phyloP scores from a whole-genome alignment of 2,797 vertebrate genomes.

The Telmatherina bonti region DNA sequence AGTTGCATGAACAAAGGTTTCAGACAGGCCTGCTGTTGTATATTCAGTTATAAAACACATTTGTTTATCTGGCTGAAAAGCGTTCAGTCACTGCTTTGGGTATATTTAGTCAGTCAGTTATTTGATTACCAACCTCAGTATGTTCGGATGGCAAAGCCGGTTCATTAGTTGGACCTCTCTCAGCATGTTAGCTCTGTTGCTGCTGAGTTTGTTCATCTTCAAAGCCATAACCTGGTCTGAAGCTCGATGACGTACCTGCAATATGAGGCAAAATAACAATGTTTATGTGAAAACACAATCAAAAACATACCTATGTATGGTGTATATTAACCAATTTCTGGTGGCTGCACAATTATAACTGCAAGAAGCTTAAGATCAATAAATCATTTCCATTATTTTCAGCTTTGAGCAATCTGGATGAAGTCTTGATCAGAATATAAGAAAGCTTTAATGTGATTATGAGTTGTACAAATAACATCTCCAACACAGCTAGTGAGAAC shows the following conservation, averaged over 20 bases:
- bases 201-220: constrained; percentile 98
- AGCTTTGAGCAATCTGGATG: not conserved
- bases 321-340: not conserved
- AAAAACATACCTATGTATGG: not conserved
- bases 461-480: constrained; percentile 1
- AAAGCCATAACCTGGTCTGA: constrained; percentile 97
- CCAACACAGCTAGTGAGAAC: constrained; percentile 1
- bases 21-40: too few relatives aligned
- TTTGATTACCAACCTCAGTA: constrained; percentile 68
- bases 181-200: constrained; percentile 97
- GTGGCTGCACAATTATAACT: too few relatives aligned
- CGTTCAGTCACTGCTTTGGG: not conserved
- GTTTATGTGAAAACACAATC: not conserved
- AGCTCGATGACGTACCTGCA: constrained; percentile 92
- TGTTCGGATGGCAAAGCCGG: constrained; percentile 90
- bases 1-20: not conserved
- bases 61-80: not conserved
- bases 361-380: not conserved
- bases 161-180: constrained; percentile 98
- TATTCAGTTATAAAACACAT: not conserved
- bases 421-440: constrained; percentile 1
- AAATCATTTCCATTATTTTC: not conserved
- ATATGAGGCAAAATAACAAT: constrained; percentile 20
- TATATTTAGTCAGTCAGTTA: not conserved
- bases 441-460: not conserved